Percentiles rank a stretch among this genome's conserved stretches.
phyloP scores from a whole-genome alignment of 2,888 invertebrate genomes.

The Microplitis manilae region DNA sequence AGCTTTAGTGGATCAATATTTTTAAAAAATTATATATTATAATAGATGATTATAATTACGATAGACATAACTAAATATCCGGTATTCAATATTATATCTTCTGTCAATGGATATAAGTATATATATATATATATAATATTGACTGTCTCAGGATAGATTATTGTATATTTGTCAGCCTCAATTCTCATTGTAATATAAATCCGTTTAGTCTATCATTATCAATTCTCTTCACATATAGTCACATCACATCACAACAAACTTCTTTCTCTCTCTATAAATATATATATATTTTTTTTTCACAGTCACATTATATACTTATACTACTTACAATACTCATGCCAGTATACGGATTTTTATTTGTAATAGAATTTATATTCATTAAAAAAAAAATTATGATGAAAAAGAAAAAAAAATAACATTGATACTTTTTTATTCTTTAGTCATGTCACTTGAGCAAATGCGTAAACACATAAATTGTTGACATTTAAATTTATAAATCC shows the following conservation, averaged over 20 bases:
- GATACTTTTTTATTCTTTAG: background rate
- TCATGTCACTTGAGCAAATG: background rate
- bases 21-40: background rate
- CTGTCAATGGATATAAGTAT: background rate
- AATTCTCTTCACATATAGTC: background rate
- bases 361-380: background rate
- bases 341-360: background rate
- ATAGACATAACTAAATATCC: background rate
- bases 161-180: background rate
- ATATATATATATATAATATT: background rate
- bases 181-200: background rate
- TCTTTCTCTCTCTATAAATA: background rate
- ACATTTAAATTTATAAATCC: background rate
- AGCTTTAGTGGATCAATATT: background rate
- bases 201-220: background rate
- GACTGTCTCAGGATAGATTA: background rate
- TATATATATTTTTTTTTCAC: background rate
- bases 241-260: background rate
- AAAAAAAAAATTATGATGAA: background rate
- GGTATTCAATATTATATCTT: background rate
- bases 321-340: background rate
- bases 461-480: background rate
- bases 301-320: background rate
- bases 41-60: background rate
- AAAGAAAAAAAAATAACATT: background rate